phyloP scores from a whole-genome alignment of 2,888 invertebrate genomes.

The Anorthoa munda region DNA sequence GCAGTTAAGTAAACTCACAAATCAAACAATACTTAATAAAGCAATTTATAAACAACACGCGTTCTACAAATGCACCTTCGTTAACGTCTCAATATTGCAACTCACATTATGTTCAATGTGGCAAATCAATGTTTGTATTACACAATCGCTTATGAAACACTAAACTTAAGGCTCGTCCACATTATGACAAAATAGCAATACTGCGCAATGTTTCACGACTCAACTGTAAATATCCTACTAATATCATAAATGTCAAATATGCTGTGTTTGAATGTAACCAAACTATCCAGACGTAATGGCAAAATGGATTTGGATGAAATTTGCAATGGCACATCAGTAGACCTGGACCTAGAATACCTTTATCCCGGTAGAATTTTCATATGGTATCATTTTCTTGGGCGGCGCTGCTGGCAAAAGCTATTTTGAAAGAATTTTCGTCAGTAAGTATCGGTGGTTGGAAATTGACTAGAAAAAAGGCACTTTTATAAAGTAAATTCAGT shows the following conservation, averaged over 20 bases:
- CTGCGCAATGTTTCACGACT: not conserved
- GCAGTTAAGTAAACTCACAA: not conserved
- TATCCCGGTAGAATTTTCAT: not conserved
- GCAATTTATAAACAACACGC: slow-evolving; percentile 27
- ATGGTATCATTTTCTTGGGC: not conserved
- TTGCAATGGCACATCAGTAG: too few relatives aligned
- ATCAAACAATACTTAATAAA: slow-evolving; percentile 24
- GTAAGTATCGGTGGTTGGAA: not conserved
- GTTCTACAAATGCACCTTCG: slow-evolving; percentile 11
- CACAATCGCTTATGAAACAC: slow-evolving; percentile 28
- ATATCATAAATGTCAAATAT: not conserved
- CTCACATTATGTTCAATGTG: slow-evolving; percentile 15
- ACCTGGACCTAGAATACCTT: not conserved
- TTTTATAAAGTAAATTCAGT: not conserved
- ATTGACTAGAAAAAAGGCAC: not conserved
- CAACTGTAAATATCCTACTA: not conserved
- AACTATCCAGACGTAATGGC: too few relatives aligned
- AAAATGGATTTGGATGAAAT: too few relatives aligned
- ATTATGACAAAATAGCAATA: not conserved
- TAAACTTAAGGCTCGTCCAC: not conserved
- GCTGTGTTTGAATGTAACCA: too few relatives aligned
- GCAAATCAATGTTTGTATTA: slow-evolving; percentile 28
- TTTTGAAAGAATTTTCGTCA: not conserved
- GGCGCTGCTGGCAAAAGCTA: not conserved
- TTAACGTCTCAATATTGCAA: slow-evolving; percentile 12